A percentile compares a stretch with the other conserved stretches of the same genome.
Conservation (phyloP, 1,140 invertebrate genomes). For the Philotrypesis tridentata region DNA sequence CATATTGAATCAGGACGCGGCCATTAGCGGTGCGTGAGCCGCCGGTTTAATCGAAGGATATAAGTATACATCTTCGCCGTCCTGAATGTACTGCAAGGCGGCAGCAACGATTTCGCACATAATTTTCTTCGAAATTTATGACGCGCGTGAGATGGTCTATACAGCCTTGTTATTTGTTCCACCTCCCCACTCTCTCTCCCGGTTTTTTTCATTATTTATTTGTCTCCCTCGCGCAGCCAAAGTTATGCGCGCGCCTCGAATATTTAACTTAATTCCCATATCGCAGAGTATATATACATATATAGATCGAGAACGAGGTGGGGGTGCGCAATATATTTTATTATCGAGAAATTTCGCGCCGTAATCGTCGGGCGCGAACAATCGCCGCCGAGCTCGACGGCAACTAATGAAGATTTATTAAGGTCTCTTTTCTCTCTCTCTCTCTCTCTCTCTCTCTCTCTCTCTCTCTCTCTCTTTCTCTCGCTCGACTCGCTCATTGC, state of each 20-base stretch:
- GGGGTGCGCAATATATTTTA: slow-evolving; percentile 20
- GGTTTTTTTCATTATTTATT: background rate
- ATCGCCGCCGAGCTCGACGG: background rate
- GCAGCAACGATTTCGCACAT: slow-evolving; percentile 51
- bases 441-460: background rate
- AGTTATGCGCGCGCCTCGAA: background rate
- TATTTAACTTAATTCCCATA: slow-evolving; percentile 1
- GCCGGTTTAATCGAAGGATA: slow-evolving; percentile 56
- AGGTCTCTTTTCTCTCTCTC: slow-evolving; percentile 4
- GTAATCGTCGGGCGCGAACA: slow-evolving; percentile 15
- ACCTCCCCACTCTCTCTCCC: background rate
- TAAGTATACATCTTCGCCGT: slow-evolving; percentile 53
- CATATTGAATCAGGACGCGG: slow-evolving; percentile 46
- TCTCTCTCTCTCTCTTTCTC: background rate
- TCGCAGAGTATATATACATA: too few species aligned
- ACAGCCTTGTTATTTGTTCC: background rate
- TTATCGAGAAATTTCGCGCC: slow-evolving; percentile 8
- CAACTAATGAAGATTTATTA: slow-evolving; percentile 44
- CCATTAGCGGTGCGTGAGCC: slow-evolving; percentile 43
- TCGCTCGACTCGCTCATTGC: background rate
- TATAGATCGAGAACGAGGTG: too few species aligned
- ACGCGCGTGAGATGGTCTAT: background rate
- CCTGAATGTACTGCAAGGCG: slow-evolving; percentile 50
- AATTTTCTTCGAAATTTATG: slow-evolving; percentile 43
- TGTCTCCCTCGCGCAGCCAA: background rate